Conservation (phyloP, 2,888 invertebrate species). For the Diadegma fenestrale region DNA sequence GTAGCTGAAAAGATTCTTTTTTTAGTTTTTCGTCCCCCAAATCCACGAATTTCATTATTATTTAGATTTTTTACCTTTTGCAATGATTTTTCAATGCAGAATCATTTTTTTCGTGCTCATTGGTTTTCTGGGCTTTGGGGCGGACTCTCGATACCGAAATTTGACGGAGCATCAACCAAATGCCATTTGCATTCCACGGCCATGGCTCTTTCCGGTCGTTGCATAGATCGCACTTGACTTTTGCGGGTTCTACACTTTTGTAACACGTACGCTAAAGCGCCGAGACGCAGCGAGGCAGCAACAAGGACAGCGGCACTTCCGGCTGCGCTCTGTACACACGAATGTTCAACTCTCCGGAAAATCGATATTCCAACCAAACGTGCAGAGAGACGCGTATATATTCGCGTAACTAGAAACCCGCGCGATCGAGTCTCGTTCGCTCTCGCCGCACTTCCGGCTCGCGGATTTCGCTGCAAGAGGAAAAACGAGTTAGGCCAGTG, state of each 20-base stretch:
- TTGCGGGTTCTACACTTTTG: conserved; percentile 32
- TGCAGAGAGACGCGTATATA: not conserved
- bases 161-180: conserved; percentile 40
- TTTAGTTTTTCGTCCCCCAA: not conserved
- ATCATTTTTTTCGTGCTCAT: not conserved
- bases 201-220: conserved; percentile 45
- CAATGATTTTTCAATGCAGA: not conserved
- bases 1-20: not conserved
- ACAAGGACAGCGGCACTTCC: conserved; percentile 16
- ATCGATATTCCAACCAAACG: conserved; percentile 61
- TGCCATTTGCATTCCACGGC: conserved; percentile 49
- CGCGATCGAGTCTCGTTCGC: conserved; percentile 40
- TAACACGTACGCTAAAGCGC: not conserved
- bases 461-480: conserved; percentile 22
- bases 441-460: conserved; percentile 57
- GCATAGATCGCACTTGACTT: conserved; percentile 27
- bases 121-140: not conserved
- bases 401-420: conserved; percentile 20
- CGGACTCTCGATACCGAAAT: not conserved
- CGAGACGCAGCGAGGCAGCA: not conserved
- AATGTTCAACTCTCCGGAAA: conserved; percentile 60
- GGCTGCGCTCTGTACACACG: conserved; percentile 25
- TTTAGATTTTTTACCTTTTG: not conserved
- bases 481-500: conserved; percentile 17
- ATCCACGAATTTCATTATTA: not conserved